Conservation (phyloP, 2,797 vertebrate species). For the Sibirionetta formosa region DNA sequence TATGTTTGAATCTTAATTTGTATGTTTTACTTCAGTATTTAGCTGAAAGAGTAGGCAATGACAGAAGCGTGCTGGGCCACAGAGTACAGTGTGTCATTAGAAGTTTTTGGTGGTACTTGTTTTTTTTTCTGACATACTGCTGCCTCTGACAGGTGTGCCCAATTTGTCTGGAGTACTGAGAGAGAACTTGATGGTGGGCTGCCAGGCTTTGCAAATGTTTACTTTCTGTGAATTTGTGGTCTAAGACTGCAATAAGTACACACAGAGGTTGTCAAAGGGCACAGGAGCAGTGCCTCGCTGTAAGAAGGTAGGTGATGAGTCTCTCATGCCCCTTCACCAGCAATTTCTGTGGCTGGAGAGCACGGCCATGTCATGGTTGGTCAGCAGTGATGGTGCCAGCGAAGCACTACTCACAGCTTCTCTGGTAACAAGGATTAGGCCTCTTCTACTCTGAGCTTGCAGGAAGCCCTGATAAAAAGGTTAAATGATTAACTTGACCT, state of each 20-base stretch:
- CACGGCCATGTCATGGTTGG: background rate
- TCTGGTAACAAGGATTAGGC: background rate
- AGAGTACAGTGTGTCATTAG: background rate
- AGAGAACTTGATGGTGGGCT: background rate
- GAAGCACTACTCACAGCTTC: background rate
- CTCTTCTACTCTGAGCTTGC: background rate
- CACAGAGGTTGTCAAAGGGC: background rate
- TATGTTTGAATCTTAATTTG: background rate
- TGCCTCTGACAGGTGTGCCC: background rate
- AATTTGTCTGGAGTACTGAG: background rate
- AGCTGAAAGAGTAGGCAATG: background rate
- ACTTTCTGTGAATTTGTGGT: background rate
- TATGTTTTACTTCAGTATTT: background rate
- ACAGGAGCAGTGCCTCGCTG: accelerated
- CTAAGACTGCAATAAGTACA: background rate
- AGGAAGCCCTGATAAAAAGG: background rate
- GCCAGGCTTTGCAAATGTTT: background rate
- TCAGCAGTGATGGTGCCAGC: accelerated
- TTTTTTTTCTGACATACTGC: background rate
- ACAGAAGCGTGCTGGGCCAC: background rate
- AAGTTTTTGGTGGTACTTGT: background rate
- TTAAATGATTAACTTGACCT: background rate
- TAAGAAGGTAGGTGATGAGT: background rate
- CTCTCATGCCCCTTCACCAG: background rate
- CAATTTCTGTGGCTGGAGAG: background rate